Base-by-base conservation (phyloP, 2,113 vertebrate genomes). In the Hiodon tergisus region DNA sequence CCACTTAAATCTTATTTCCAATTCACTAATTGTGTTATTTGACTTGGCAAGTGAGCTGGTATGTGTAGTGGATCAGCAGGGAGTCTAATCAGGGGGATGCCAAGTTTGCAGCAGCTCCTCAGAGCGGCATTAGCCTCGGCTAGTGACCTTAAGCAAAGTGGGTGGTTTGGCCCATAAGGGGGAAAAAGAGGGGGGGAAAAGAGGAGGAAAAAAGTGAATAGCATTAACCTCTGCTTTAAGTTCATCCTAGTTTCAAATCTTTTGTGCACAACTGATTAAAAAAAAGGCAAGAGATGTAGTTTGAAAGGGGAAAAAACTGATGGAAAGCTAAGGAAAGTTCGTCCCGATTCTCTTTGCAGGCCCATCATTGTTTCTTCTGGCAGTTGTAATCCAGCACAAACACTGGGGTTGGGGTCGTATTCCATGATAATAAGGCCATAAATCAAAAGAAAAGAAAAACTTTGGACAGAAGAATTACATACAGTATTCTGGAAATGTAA, bases 1-100 rank as follows among this genome's bases (percentile, higher is more conserved):
- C 92, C 91, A 94, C 94, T 96, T 94, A 96, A 95, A 95, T 94
- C 92, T 93, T 93, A 93, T 92, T 95, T 95, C 91, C 91, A 94
- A 94, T 94, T 94, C 92, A 94, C 93, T 94, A 93, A 95, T 95
- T 94, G 94, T 95, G 93, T 94, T 96, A 94, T 97, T 97, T 96
- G 93, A 94, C 93, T 96, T 96, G 94, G 94, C 94, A 96, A 94
- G 92, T 91, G 90, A 92, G 86, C 88, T 89, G 89, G 92, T 93
- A 90, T 94, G 92, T 93, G 93, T 92, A 93, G 90, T 86, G 89
- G 89, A 93, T 92, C 92, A 94, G 93, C 91, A 80, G 93, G 93
- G 92, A 92, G 92, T 91, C 91, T 93, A 90, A 93, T 93, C 92
- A 91, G 89, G 91, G 90, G 91, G 90, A 94, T 93, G 92, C 91